A percentile compares a stretch with the other conserved stretches of the same genome.
Conservation (phyloP, 2,888 invertebrate genomes). For the Campoplex nolae region DNA sequence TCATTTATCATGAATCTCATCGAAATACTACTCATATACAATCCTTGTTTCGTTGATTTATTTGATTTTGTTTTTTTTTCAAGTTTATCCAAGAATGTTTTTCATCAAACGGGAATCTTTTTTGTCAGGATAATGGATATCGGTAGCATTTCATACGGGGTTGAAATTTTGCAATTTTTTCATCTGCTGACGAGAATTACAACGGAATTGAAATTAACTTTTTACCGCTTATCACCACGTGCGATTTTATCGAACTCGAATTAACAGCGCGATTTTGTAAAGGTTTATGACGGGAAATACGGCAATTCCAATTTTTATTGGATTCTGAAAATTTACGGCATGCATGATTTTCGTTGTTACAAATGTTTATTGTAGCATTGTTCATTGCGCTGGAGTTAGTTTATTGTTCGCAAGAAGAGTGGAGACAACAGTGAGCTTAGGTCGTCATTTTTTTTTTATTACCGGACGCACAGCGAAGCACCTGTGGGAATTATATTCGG, state of each 20-base stretch:
- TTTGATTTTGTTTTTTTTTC: neutral
- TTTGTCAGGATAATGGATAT: neutral
- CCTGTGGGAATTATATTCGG: constrained; percentile 64
- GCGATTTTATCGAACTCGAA: neutral
- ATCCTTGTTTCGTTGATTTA: neutral
- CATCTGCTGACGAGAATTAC: neutral
- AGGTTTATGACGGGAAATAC: neutral
- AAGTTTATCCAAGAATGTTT: neutral
- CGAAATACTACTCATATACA: neutral
- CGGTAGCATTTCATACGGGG: neutral
- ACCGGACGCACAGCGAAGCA: constrained; percentile 48
- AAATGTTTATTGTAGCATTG: neutral
- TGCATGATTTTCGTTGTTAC: constrained; percentile 1
- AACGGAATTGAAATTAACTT: constrained; percentile 3
- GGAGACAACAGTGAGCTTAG: constrained; percentile 21
- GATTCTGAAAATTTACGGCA: neutral
- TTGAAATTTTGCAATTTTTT: neutral
- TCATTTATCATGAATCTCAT: constrained; percentile 19
- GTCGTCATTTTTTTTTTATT: constrained; percentile 26
- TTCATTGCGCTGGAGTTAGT: neutral
- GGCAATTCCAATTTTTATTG: neutral
- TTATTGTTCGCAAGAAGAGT: neutral
- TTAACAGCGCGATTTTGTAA: neutral
- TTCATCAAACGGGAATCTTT: neutral
- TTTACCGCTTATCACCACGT: neutral